phyloP scores from a whole-genome alignment of 2,888 invertebrate species.

The Cetonia aurata region DNA sequence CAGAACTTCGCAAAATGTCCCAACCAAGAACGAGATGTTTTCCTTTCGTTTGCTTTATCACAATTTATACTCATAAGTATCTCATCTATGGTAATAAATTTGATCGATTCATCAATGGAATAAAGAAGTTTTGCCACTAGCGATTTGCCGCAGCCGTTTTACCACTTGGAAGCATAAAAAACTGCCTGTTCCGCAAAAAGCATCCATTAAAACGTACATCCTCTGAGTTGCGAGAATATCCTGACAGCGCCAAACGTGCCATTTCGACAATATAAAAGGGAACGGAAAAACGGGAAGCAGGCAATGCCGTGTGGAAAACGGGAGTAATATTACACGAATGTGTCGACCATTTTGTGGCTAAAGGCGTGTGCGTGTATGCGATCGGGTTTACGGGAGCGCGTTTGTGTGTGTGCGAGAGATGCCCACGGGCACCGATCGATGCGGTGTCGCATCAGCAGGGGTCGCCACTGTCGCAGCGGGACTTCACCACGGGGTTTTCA shows the following conservation, averaged over 20 bases:
- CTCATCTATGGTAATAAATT: too few species aligned
- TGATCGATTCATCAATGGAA: not conserved
- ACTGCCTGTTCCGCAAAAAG: constrained; percentile 16
- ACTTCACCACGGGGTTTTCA: constrained; percentile 58
- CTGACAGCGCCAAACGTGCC: constrained; percentile 27
- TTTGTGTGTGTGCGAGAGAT: constrained; percentile 41
- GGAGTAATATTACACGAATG: constrained; percentile 51
- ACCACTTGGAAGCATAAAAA: not conserved
- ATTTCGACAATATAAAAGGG: constrained; percentile 41
- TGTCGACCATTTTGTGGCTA: constrained; percentile 53
- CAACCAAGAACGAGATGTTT: too few species aligned
- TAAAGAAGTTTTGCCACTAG: not conserved
- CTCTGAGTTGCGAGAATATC: constrained; percentile 9
- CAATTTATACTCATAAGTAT: too few species aligned
- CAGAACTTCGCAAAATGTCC: too few species aligned
- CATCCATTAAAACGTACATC: constrained; percentile 14
- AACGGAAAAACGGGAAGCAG: constrained; percentile 42
- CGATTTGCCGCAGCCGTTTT: constrained; percentile 1
- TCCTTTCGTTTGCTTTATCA: too few species aligned
- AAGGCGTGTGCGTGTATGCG: constrained; percentile 47
- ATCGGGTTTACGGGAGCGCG: constrained; percentile 10
- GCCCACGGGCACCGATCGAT: constrained; percentile 61
- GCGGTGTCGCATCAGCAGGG: constrained; percentile 63
- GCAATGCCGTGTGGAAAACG: not conserved
- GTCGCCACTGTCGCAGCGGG: constrained; percentile 65